Evolutionary conservation across 2,888 invertebrate species (phyloP).

Genomic region (Noctua comes): DNA sequence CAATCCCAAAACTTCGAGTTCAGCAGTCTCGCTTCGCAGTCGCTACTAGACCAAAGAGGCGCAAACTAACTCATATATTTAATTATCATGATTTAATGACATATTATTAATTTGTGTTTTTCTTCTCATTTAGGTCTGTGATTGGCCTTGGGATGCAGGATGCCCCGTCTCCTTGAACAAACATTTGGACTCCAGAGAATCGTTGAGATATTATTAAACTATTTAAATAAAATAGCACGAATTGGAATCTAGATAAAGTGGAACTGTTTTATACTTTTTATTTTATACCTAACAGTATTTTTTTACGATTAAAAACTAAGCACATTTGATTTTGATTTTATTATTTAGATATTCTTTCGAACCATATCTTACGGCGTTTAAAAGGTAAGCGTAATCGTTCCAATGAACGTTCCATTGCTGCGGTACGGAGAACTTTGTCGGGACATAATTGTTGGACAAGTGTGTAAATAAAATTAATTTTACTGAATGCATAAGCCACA

Average conservation of each 20-base stretch:
- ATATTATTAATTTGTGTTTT: conserved; percentile 8
- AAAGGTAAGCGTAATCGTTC: background rate
- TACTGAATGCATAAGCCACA: background rate
- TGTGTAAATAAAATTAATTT: background rate
- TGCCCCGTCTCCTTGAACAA: conserved; percentile 73
- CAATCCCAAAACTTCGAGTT: background rate
- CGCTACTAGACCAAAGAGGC: background rate
- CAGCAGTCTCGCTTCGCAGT: background rate
- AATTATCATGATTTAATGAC: background rate
- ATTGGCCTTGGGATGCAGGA: conserved; percentile 75
- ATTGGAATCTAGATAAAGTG: conserved; percentile 18
- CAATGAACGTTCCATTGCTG: background rate
- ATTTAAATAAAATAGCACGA: conserved; percentile 8
- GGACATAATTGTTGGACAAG: background rate
- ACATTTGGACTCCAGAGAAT: conserved; percentile 46
- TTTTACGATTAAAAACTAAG: conserved; percentile 37
- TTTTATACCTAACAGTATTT: conserved; percentile 46
- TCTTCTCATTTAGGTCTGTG: conserved; percentile 75
- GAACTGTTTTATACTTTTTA: conserved; percentile 35
- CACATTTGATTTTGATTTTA: conserved; percentile 12
- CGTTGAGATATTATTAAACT: conserved; percentile 23
- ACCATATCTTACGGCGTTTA: background rate
- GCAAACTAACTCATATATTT: background rate
- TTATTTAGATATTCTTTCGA: conserved; percentile 8
- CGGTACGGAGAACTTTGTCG: background rate